These are phyloP conservation scores for Caenorhabditis elegans DNA, from an alignment of 1,140 invertebrate genomes.

Conservation along the genomic window DNA sequence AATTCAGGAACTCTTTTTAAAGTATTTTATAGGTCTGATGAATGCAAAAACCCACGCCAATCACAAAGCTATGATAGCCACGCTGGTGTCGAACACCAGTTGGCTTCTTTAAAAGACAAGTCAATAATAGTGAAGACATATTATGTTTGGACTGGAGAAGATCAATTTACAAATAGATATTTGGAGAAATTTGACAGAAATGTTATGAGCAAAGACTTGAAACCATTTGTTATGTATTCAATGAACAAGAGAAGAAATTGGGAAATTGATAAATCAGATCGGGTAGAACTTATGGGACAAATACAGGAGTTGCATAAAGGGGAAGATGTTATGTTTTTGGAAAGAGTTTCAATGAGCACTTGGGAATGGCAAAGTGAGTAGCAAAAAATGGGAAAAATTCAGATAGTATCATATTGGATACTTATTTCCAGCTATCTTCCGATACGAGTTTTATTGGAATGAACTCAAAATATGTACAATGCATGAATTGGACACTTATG, in stretches of 20 bases:
- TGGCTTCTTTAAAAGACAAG: not conserved
- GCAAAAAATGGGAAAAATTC: too few relatives aligned
- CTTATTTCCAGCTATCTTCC: not conserved
- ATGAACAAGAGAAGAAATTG: constrained; percentile 16
- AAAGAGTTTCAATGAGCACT: not conserved
- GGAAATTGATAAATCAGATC: not conserved
- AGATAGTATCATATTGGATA: not conserved
- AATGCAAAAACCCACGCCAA: not conserved
- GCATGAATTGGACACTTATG: constrained; percentile 10
- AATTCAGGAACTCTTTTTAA: too few relatives aligned
- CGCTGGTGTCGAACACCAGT: not conserved
- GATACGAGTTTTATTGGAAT: not conserved
- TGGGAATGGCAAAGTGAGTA: not conserved
- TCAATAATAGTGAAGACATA: not conserved
- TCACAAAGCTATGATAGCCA: not conserved
- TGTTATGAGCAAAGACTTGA: not conserved
- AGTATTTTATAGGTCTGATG: not conserved
- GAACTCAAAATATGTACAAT: not conserved
- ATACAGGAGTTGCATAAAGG: not conserved
- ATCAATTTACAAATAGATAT: constrained; percentile 6
- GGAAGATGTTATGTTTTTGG: not conserved
- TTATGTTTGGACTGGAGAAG: not conserved
- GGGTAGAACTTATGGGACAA: not conserved
- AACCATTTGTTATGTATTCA: not conserved
- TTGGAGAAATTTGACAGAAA: not conserved